A percentile compares a stretch with the other conserved stretches of the same genome.
Evolutionary conservation across 2,888 invertebrate species (phyloP).

Genomic region (Pandemis heparana): DNA sequence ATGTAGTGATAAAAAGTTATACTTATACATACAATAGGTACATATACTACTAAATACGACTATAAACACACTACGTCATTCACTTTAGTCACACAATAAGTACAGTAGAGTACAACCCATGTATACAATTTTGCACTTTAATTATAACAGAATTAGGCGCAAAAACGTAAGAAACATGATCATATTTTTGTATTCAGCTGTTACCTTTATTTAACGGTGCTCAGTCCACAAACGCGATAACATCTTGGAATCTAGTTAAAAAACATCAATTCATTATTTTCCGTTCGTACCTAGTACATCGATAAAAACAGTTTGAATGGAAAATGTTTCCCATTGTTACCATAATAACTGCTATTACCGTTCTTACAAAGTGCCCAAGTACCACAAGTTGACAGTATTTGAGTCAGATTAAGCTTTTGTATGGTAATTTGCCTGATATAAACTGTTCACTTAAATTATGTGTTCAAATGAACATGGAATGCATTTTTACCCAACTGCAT

Average conservation of each 20-base stretch:
- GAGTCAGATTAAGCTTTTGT: conserved; percentile 4
- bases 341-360: conserved; percentile 30
- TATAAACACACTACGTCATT: too few species aligned
- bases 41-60: too few species aligned
- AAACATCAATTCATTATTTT: conserved; percentile 35
- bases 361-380: conserved; percentile 15
- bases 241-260: conserved; percentile 26
- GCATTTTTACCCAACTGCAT: too few species aligned
- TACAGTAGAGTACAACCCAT: too few species aligned
- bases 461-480: neutral
- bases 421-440: neutral
- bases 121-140: too few species aligned
- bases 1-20: too few species aligned
- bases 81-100: too few species aligned
- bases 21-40: too few species aligned
- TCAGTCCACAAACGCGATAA: conserved; percentile 18
- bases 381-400: conserved; percentile 15
- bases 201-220: conserved; percentile 3
- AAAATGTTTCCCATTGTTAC: conserved; percentile 39
- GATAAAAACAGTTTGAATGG: conserved; percentile 39
- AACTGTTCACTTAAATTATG: neutral
- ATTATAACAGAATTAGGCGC: too few species aligned
- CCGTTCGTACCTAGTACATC: conserved; percentile 9
- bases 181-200: neutral
- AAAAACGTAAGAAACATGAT: too few species aligned